These are phyloP conservation scores for Alauda arvensis DNA, from an alignment of 2,797 vertebrate genomes.

Conservation along the genomic window DNA sequence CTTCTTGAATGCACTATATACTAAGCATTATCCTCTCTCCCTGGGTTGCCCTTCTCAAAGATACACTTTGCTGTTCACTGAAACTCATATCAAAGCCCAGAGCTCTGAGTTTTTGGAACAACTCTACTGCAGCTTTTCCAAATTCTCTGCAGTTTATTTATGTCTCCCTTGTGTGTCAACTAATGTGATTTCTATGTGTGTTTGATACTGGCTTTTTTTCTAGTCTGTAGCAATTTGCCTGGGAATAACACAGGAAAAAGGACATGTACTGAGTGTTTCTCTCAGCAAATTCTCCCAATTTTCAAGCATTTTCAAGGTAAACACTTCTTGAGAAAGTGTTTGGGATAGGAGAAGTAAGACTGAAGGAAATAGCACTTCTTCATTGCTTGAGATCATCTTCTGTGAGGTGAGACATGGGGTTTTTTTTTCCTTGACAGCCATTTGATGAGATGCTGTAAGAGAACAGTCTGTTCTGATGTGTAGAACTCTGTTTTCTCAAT, in stretches of 20 bases:
- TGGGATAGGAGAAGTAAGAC: not conserved
- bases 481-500: not conserved
- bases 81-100: conserved; percentile 1
- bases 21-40: conserved; percentile 44
- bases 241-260: not conserved
- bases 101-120: not conserved
- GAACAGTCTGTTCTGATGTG: conserved; percentile 1
- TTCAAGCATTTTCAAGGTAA: not conserved
- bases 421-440: not conserved
- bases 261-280: not conserved
- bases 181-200: not conserved
- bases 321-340: not conserved
- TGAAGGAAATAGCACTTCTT: not conserved
- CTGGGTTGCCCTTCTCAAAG: conserved; percentile 46
- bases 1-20: conserved; percentile 43
- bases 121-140: not conserved
- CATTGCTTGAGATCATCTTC: not conserved
- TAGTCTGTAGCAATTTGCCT: not conserved
- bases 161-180: not conserved
- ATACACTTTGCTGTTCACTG: not conserved
- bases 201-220: not conserved
- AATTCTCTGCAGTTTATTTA: conserved; percentile 21
- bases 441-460: conserved; percentile 4
- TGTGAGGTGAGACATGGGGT: not conserved
- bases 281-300: not conserved